Percentiles rank a stretch among this genome's conserved stretches.
Evolutionary conservation across 2,113 vertebrate species (phyloP).

Genomic region (Cairina moschata): DNA sequence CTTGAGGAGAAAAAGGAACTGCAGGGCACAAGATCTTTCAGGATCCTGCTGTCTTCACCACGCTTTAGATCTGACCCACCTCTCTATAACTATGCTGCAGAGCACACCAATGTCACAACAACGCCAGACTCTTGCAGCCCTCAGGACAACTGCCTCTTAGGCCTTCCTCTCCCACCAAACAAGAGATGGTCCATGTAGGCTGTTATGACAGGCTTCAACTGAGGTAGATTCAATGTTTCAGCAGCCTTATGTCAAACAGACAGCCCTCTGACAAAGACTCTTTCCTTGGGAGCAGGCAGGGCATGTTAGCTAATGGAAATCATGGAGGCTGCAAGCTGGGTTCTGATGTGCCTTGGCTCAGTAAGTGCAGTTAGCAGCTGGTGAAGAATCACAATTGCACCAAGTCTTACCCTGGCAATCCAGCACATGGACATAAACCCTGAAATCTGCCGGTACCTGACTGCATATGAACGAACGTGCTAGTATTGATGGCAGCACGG

Average conservation of each 20-base stretch:
- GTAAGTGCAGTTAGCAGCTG: neutral
- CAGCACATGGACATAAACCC: neutral
- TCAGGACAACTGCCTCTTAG: neutral
- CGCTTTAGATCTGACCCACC: neutral
- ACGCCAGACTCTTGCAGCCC: neutral
- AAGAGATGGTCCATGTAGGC: neutral
- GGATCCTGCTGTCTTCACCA: neutral
- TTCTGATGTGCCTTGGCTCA: neutral
- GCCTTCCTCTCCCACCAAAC: neutral
- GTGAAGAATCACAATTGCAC: neutral
- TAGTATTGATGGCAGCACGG: neutral
- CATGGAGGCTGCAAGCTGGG: neutral
- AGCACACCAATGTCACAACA: neutral
- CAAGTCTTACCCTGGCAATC: neutral
- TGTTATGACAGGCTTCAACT: neutral
- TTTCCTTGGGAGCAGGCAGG: neutral
- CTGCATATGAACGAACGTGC: accelerated
- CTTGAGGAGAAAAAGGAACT: neutral
- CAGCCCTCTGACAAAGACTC: neutral
- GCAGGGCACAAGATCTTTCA: neutral
- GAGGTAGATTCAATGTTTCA: neutral
- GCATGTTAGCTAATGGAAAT: neutral
- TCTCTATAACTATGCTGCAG: neutral
- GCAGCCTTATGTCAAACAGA: neutral
- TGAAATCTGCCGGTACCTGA: neutral